Base-by-base conservation (phyloP, 2,797 vertebrate genomes). In the Bryconaethiops microstoma region DNA sequence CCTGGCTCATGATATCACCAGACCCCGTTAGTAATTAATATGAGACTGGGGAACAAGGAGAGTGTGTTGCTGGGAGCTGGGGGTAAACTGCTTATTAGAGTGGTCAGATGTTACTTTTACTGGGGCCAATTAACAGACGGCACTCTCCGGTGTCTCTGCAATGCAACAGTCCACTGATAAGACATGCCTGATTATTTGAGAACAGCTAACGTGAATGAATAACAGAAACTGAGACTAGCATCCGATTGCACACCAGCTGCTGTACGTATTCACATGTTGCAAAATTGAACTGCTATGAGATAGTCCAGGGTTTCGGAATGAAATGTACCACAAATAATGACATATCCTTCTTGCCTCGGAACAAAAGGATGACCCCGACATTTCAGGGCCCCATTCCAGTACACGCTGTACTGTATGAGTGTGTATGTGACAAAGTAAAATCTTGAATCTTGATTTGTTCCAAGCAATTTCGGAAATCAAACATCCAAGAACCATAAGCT, bases 11-110 rank as follows among this genome's bases (percentile, higher is more conserved):
- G 81, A 83, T 84, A 63, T 84, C 83, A 84, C 68, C 77, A 76
- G 57, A 50, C 40, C 71, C 76, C 55, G 76, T 78, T 80, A 73
- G 81, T 83, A 83, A 86, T 86, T 85, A 87, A 80, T 86, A 74
- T 13, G 70, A 52, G 81, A 39, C 60, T 69, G 19, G 76, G 77
- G 71, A 85, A 83, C 52, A 70, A 77, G 57, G 78, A 70, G 69
- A 77, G 68, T 77, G 63, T 10, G 16, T 25, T 50, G 75, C 75
- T 76, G 75, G 71, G 81, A 50, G 23, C 75, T 77, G 68, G 60
- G 65, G 70, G 71, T 21, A 80, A 83, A 79, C 50, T 7, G 39
- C 68, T 78, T 69, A 81, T 81, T 74, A 76, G 52, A 42, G 59
- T 54, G 67, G 75, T 64, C 78, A 74, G 81, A 82, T 80, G 73